These are phyloP conservation scores for Manis javanica DNA, from an alignment of 2,797 vertebrate genomes.

Conservation along the genomic window DNA sequence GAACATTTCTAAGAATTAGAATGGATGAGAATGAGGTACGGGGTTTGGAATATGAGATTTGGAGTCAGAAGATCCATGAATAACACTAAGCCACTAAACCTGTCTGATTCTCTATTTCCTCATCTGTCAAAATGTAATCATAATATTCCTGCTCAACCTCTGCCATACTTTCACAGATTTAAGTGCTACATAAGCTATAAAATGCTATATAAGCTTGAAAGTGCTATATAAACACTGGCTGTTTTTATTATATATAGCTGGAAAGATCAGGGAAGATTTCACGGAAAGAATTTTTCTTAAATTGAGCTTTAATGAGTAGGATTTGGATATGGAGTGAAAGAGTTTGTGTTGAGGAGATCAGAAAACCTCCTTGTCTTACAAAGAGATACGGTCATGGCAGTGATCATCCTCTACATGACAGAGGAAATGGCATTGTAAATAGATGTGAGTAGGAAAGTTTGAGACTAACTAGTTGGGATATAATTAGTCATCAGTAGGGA, in stretches of 20 bases:
- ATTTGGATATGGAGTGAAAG: not conserved
- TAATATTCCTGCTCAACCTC: not conserved
- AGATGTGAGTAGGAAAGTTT: not conserved
- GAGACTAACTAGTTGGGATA: not conserved
- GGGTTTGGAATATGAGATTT: not conserved
- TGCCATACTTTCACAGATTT: not conserved
- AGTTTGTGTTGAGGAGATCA: not conserved
- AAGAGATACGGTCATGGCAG: not conserved
- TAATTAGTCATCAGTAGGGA: not conserved
- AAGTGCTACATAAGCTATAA: not conserved
- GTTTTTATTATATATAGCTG: not conserved
- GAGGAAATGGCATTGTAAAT: not conserved
- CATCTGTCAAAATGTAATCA: not conserved
- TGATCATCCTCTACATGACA: not conserved
- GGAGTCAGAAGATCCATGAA: not conserved
- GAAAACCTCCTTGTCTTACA: not conserved
- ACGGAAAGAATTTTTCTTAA: not conserved
- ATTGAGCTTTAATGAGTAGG: not conserved
- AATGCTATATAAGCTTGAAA: not conserved
- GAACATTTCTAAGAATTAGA: slow-evolving; percentile 20
- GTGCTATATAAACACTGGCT: not conserved
- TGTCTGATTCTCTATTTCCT: not conserved
- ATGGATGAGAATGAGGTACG: not conserved
- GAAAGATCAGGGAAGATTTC: not conserved
- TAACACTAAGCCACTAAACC: not conserved